These are phyloP conservation scores for Plagodis pulveraria DNA, from an alignment of 2,888 invertebrate genomes.

Conservation along the genomic window DNA sequence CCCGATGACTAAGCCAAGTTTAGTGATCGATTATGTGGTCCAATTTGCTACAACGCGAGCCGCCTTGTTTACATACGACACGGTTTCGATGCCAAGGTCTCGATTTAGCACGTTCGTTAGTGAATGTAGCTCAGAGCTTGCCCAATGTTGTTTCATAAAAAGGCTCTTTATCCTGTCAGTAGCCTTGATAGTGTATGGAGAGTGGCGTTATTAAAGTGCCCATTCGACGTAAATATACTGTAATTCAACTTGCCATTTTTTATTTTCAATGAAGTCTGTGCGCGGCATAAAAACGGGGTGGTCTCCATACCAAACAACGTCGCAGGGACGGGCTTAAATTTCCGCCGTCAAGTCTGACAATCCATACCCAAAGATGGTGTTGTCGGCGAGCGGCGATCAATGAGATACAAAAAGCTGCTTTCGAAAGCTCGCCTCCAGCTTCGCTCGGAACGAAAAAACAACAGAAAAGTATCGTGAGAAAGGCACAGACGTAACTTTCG, in stretches of 20 bases:
- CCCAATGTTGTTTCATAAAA: slow-evolving; percentile 14
- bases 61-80: slow-evolving; percentile 36
- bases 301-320: slow-evolving; percentile 17
- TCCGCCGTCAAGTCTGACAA: slow-evolving; percentile 30
- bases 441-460: slow-evolving; percentile 24
- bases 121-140: slow-evolving; percentile 23
- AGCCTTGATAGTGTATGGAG: slow-evolving; percentile 25
- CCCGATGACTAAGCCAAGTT: slow-evolving; percentile 54
- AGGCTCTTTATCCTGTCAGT: slow-evolving; percentile 26
- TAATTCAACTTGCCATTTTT: slow-evolving; percentile 6
- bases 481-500: slow-evolving; percentile 7
- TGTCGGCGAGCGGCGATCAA: slow-evolving; percentile 34
- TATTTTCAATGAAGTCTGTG: slow-evolving; percentile 21
- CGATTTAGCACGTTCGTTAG: slow-evolving; percentile 29
- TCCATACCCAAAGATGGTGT: slow-evolving; percentile 44
- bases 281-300: slow-evolving; percentile 28
- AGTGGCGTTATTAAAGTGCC: slow-evolving; percentile 18
- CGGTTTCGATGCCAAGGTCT: slow-evolving; percentile 61
- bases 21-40: slow-evolving; percentile 39
- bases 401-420: slow-evolving; percentile 47
- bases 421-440: slow-evolving; percentile 38
- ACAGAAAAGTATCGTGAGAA: slow-evolving; percentile 29
- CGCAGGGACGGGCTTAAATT: slow-evolving; percentile 21
- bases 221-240: slow-evolving; percentile 17
- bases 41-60: slow-evolving; percentile 33